Base-by-base conservation (phyloP, 1,140 invertebrate species). In the Notospermus geniculatus region DNA sequence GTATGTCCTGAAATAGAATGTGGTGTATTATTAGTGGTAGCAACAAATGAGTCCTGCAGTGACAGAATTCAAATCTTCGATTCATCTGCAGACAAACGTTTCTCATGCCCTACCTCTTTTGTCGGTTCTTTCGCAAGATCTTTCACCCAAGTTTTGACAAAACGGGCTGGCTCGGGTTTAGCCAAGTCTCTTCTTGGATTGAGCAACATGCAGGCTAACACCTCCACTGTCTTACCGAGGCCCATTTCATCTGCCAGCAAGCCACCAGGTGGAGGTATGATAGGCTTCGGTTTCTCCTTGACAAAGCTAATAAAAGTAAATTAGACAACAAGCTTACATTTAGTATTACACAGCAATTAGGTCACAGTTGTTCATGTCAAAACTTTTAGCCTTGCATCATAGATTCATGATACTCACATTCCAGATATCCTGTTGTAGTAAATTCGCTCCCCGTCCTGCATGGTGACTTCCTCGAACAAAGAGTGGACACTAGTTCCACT, bases 241-340 rank as follows among this genome's bases (percentile, higher is more conserved):
- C 90, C 90, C 90, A 92, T 92, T 80, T 92, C 90, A 81, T 92
- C 90, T 19, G 89, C 89, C 52, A 92, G 77, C 58, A 92, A 90
- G 5, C 90, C 90, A 56, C 90, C 89, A n/a, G 83, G 84, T 4
- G 70, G 65, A 2, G 45, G 15, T 5, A 27, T 53, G 13, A 58
- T 36, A n/a, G 39, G 41, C 13, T 43, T 17, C 17, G 70, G 76
- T 50, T 55, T 50, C 29, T 71, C 54, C 25, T 28, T 43, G 1
- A 73, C 36, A 22, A 74, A 60, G 23, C 75, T 77, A 45, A n/a
- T n/a, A n/a, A 4, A 66, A 64, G 41, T 45, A 53, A 62, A 45
- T 22, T 11, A 57, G 2, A 57, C 9, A 46, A 17, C 39, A 4
- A 17, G n/a, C 39, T 2, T 43, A 57, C 29, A 19, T 56, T 11